phyloP scores from a whole-genome alignment of 2,113 vertebrate species.

The Alethe castanea region DNA sequence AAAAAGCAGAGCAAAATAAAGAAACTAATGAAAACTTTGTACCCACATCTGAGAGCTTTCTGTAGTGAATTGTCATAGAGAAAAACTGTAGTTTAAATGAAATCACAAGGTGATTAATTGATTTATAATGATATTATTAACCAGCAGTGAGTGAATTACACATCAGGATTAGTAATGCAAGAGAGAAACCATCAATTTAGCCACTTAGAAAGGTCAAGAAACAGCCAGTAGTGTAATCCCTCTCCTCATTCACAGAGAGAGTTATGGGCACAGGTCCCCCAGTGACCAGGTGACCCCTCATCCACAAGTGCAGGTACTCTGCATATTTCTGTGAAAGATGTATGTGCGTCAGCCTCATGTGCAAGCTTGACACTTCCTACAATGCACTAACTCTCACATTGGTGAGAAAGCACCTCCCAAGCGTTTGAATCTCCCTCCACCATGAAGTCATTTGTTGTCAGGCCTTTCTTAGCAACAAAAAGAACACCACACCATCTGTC shows the following conservation, averaged over 20 bases:
- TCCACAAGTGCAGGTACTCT: background rate
- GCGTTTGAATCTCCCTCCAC: background rate
- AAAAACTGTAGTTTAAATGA: background rate
- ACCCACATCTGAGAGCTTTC: background rate
- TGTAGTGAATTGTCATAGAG: background rate
- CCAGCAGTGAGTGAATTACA: background rate
- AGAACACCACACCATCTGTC: background rate
- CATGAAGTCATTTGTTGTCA: background rate
- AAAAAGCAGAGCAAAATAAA: background rate
- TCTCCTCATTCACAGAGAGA: background rate
- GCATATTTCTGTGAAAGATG: background rate
- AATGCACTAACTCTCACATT: background rate
- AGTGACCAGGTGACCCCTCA: background rate
- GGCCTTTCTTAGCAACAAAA: background rate
- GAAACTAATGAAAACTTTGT: background rate
- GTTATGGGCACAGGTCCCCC: background rate
- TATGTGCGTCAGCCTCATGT: accelerated
- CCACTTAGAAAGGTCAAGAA: background rate
- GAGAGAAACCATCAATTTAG: background rate
- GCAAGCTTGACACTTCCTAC: background rate
- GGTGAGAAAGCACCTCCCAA: background rate
- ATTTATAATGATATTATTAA: background rate
- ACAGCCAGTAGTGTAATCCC: background rate
- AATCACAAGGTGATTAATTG: background rate
- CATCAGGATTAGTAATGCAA: background rate